Percentiles rank a stretch among this genome's conserved stretches.
Conservation (phyloP, 2,888 invertebrate species). For the Acrobeloides nanus region DNA sequence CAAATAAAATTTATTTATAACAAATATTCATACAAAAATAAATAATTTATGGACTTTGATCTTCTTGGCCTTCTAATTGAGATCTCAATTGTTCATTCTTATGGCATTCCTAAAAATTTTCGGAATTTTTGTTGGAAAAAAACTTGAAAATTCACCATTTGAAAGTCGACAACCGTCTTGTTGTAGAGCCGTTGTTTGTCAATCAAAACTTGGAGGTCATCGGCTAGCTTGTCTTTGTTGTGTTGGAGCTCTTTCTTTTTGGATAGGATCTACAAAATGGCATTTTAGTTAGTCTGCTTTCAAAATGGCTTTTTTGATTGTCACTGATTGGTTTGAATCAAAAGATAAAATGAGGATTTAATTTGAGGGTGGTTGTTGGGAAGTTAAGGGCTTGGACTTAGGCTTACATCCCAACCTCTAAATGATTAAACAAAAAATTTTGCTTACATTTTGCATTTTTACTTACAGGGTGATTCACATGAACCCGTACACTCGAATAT, state of each 20-base stretch:
- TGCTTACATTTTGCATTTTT: too few relatives aligned
- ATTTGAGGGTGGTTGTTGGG: too few relatives aligned
- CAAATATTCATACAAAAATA: background rate
- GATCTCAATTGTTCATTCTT: conserved; percentile 20
- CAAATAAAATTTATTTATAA: background rate
- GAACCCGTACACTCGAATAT: too few relatives aligned
- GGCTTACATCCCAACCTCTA: too few relatives aligned
- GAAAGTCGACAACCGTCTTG: conserved; percentile 69
- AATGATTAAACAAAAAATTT: too few relatives aligned
- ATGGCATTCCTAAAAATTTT: conserved; percentile 24
- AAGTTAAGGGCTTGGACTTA: too few relatives aligned
- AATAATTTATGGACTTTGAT: background rate
- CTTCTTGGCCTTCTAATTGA: conserved; percentile 8
- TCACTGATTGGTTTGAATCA: too few relatives aligned
- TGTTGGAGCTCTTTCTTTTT: conserved; percentile 64
- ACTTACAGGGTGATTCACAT: too few relatives aligned
- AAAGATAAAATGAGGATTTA: background rate
- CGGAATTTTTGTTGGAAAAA: conserved; percentile 1
- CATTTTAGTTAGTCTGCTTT: conserved; percentile 1
- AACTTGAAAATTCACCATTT: conserved; percentile 57
- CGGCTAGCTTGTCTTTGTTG: conserved; percentile 65
- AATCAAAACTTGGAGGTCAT: conserved; percentile 56
- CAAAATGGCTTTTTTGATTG: too few relatives aligned
- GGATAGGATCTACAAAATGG: conserved; percentile 7
- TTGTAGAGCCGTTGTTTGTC: conserved; percentile 73